phyloP scores from a whole-genome alignment of 2,797 vertebrate genomes.

The Catamblyrhynchus diadema region DNA sequence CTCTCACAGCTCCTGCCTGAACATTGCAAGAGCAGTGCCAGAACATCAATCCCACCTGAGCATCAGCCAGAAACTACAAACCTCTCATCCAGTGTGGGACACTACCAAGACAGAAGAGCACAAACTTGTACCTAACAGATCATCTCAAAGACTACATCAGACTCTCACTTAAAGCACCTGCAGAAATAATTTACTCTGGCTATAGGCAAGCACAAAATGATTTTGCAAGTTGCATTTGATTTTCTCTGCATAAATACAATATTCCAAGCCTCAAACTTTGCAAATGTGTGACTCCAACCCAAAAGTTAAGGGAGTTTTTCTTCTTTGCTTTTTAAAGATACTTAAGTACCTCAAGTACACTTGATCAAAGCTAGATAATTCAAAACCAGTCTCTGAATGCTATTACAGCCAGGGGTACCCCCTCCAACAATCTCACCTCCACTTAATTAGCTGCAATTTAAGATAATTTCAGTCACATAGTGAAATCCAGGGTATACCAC shows the following conservation, averaged over 20 bases:
- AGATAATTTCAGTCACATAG: neutral
- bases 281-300: rapidly evolving
- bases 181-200: neutral
- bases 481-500: neutral
- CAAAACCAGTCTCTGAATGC: neutral
- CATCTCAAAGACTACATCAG: neutral
- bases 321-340: neutral
- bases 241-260: neutral
- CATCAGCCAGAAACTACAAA: neutral
- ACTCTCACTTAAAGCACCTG: neutral
- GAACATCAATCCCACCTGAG: neutral
- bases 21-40: neutral
- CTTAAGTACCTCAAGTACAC: neutral
- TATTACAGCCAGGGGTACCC: neutral
- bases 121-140: neutral
- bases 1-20: neutral
- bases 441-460: neutral
- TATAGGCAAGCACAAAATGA: neutral
- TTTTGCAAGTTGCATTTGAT: neutral
- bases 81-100: neutral
- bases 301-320: neutral
- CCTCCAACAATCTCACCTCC: rapidly evolving
- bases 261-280: neutral
- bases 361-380: neutral
- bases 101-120: neutral